Evolutionary conservation across 2,888 invertebrate species (phyloP).

Genomic region (Cerceris rybyensis): DNA sequence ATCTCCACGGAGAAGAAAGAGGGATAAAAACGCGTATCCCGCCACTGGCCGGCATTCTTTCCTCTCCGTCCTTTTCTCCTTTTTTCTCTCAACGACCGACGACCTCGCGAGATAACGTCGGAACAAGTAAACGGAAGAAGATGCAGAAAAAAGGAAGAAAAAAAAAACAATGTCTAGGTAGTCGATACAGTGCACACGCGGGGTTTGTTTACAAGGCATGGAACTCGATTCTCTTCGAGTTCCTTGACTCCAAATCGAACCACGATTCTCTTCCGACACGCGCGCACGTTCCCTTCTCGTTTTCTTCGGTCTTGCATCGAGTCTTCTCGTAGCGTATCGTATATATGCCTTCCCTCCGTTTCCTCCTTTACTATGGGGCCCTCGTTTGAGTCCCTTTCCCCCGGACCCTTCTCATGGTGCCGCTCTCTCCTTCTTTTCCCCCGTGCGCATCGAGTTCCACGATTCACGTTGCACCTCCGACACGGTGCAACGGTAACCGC

Average conservation of each 20-base stretch:
- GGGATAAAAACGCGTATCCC: conserved; percentile 32
- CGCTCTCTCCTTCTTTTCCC: not conserved
- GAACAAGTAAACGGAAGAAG: conserved; percentile 39
- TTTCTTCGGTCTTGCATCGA: not conserved
- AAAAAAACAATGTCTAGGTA: conserved; percentile 43
- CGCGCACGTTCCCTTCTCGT: not conserved
- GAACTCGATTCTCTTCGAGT: conserved; percentile 51
- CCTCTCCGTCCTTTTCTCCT: conserved; percentile 47
- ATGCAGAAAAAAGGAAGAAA: conserved; percentile 12
- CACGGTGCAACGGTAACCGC: conserved; percentile 9
- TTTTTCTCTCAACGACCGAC: conserved; percentile 56
- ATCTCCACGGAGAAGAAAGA: conserved; percentile 30
- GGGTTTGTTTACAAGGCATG: conserved; percentile 63
- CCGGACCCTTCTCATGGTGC: conserved; percentile 14
- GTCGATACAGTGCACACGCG: conserved; percentile 40
- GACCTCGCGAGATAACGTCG: conserved; percentile 54
- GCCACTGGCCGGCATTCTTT: conserved; percentile 11
- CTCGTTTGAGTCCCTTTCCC: conserved; percentile 6
- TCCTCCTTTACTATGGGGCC: not conserved
- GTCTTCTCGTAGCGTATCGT: not conserved
- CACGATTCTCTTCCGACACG: conserved; percentile 6
- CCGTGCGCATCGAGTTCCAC: conserved; percentile 23
- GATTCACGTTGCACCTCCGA: conserved; percentile 21
- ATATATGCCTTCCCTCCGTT: not conserved
- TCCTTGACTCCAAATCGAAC: conserved; percentile 69